These are phyloP conservation scores for Lepus townsendii DNA, from an alignment of 2,797 vertebrate genomes.

Conservation along the genomic window DNA sequence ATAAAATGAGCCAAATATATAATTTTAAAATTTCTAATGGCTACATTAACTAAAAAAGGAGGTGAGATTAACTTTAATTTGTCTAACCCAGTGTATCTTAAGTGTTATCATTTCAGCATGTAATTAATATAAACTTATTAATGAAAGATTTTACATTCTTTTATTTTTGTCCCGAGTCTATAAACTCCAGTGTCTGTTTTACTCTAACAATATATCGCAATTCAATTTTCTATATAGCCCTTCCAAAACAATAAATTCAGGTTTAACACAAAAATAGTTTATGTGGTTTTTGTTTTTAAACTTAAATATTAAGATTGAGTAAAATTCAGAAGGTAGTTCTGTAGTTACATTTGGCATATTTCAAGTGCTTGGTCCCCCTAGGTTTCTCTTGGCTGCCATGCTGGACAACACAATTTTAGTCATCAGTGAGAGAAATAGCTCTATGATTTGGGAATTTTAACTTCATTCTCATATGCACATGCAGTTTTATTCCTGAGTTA, in stretches of 20 bases:
- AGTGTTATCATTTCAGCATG: constrained; percentile 25
- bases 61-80: constrained; percentile 42
- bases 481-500: not conserved
- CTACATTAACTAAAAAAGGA: constrained; percentile 42
- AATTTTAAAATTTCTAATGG: constrained; percentile 40
- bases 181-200: constrained; percentile 43
- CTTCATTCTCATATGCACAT: not conserved
- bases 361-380: not conserved
- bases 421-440: not conserved
- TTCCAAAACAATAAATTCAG: constrained; percentile 49
- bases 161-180: not conserved
- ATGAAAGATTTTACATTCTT: not conserved
- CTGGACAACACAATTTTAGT: not conserved
- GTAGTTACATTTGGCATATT: not conserved
- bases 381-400: not conserved
- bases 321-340: constrained; percentile 33
- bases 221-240: constrained; percentile 11
- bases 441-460: not conserved
- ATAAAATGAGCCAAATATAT: constrained; percentile 31
- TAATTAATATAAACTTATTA: constrained; percentile 44
- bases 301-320: not conserved
- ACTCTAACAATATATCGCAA: not conserved
- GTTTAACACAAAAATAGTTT: constrained; percentile 48
- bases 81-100: constrained; percentile 6
- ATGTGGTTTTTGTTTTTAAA: constrained; percentile 36